Evolutionary conservation across 2,888 invertebrate species (phyloP), one percentile per base, ranked within the genome.

Genomic region (Slavum lentiscoides): DNA sequence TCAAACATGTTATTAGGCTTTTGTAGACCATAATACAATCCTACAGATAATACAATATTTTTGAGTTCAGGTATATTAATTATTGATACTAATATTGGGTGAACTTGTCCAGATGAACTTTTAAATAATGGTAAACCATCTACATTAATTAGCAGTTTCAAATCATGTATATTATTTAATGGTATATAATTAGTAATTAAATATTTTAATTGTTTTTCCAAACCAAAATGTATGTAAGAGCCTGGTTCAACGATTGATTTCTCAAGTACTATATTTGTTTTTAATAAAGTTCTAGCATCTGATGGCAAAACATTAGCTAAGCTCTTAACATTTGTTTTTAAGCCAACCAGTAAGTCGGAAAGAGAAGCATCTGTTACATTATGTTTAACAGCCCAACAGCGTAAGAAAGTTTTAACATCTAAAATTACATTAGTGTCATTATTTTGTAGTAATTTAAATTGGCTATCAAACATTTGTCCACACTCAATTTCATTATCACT

Each of bases 61-160:
- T 77, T 7, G 5, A 82, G 17, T 49, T 70, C 61, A 62, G 62
- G 17, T n/a, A 72, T 17, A 49, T 55, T 21, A 30, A 49, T 66
- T 23, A 82, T 30, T 15, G 69, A 30, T 5, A 75, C 49, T 59
- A 82, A 75, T 30, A 82, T 82, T 13, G 75, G 82, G 30, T 68
- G 69, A 6, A 75, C 53, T 69, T 82, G 68, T 17, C 69, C 49
- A 11, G 68, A n/a, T 43, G 67, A 61, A 43, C 82, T 82, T 30
- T 75, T 74, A 59, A 68, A 75, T 53, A 82, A 58, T 70, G 76
- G 76, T 59, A 82, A 30, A 4, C 75, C 82, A 82, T 82, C 75
- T 21, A 82, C 58, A 69, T 70, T 55, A 30, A 69, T n/a, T 30
- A 69, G 30, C 7, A 53, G 55, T 69, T 69, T 69, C 30, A 69